These are phyloP conservation scores for Anhinga anhinga DNA, from an alignment of 2,113 vertebrate genomes.

Conservation along the genomic window DNA sequence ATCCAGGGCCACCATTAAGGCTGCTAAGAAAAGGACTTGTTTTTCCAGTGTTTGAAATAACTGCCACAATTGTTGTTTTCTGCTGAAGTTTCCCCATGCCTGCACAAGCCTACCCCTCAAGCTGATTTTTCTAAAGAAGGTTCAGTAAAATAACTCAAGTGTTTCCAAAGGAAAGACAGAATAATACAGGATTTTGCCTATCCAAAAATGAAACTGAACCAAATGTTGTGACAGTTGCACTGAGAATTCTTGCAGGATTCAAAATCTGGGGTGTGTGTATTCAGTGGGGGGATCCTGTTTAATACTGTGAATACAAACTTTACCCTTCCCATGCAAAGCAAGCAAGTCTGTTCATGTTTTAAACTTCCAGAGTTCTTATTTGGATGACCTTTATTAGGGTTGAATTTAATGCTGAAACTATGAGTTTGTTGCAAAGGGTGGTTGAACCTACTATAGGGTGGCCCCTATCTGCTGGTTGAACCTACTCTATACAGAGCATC, in stretches of 20 bases:
- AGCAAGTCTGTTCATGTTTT: neutral
- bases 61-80: neutral
- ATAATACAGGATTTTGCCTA: neutral
- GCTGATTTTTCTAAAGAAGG: neutral
- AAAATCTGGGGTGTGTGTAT: accelerated
- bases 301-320: neutral
- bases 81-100: neutral
- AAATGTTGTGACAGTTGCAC: neutral
- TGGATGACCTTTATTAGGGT: neutral
- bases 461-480: neutral
- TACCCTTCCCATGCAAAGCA: neutral
- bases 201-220: neutral
- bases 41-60: neutral
- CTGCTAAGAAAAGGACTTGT: neutral
- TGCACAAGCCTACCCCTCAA: neutral
- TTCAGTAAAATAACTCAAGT: neutral
- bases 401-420: neutral
- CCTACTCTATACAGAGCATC: neutral
- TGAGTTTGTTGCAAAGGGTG: neutral
- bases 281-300: neutral
- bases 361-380: neutral
- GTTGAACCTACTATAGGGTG: neutral
- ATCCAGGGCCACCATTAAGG: neutral
- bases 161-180: neutral
- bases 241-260: neutral